These are phyloP conservation scores for Distichodus sexfasciatus DNA, from an alignment of 2,797 vertebrate genomes.

Conservation along the genomic window DNA sequence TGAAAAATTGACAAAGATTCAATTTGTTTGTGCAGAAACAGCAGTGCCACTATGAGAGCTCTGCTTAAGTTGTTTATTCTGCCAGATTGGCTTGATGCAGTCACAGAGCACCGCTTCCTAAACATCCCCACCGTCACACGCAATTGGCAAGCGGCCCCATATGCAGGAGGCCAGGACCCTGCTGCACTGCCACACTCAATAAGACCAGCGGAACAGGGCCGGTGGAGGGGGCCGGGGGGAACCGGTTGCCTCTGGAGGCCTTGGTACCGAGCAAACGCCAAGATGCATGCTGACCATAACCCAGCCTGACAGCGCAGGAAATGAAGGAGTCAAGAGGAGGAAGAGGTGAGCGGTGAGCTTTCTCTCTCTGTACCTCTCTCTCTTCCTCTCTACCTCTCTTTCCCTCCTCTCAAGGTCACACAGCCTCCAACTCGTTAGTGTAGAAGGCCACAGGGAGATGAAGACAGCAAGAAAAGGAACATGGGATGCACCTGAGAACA, in stretches of 20 bases:
- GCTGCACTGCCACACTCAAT: constrained; percentile 30
- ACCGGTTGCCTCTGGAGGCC: background rate
- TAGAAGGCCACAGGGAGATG: background rate
- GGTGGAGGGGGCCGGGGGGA: background rate
- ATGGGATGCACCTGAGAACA: background rate
- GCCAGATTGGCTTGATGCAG: constrained; percentile 6
- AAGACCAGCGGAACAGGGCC: background rate
- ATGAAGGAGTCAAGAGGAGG: constrained; percentile 25
- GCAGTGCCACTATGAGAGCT: background rate
- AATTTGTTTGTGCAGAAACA: constrained; percentile 9
- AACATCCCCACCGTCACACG: constrained; percentile 7
- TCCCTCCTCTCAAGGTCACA: background rate
- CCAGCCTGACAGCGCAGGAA: constrained; percentile 38
- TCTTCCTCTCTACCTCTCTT: background rate
- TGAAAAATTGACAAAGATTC: constrained; percentile 14
- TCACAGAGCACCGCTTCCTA: background rate
- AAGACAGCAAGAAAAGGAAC: background rate
- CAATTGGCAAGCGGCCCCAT: constrained; percentile 8
- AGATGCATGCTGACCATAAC: constrained; percentile 34
- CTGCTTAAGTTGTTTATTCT: constrained; percentile 14
- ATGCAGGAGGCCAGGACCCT: constrained; percentile 3
- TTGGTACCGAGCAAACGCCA: background rate
- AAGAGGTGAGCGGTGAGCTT: constrained; percentile 7
- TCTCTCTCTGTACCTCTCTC: constrained; percentile 6
- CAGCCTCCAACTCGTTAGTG: constrained; percentile 10